Conservation (phyloP, 2,888 invertebrate genomes). For the Choreutis nemorana region DNA sequence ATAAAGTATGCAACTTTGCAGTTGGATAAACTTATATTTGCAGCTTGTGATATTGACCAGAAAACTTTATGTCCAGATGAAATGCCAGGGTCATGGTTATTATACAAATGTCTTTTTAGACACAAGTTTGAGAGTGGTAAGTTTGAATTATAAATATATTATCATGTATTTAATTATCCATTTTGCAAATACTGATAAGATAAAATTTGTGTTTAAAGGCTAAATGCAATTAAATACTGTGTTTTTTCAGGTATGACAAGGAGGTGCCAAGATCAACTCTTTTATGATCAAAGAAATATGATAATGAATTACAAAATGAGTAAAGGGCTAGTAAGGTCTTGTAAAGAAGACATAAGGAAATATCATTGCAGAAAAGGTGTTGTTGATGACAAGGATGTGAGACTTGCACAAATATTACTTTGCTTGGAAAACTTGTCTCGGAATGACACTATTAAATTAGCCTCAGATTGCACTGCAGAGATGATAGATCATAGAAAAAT, state of each 20-base stretch:
- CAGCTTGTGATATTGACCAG: slow-evolving; percentile 88
- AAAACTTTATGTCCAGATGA: slow-evolving; percentile 79
- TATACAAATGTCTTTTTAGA: slow-evolving; percentile 89
- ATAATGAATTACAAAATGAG: slow-evolving; percentile 91
- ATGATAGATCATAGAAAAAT: slow-evolving; percentile 90
- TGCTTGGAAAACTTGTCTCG: slow-evolving; percentile 85
- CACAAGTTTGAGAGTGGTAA: slow-evolving; percentile 78
- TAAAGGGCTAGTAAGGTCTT: slow-evolving; percentile 86
- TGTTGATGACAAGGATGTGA: slow-evolving; percentile 82
- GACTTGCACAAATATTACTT: slow-evolving; percentile 88
- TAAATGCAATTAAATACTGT: slow-evolving; percentile 7
- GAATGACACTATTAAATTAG: slow-evolving; percentile 77
- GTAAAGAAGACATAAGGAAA: slow-evolving; percentile 87
- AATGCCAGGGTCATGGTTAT: slow-evolving; percentile 78
- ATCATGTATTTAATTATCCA: slow-evolving; percentile 1
- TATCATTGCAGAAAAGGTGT: slow-evolving; percentile 86
- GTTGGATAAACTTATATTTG: slow-evolving; percentile 87
- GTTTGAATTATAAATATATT: slow-evolving; percentile 7
- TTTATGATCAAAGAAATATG: slow-evolving; percentile 86
- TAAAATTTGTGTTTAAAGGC: slow-evolving; percentile 1
- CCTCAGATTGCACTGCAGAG: slow-evolving; percentile 84
- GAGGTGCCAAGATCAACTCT: slow-evolving; percentile 83
- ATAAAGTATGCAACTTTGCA: slow-evolving; percentile 90
- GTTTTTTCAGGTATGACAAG: slow-evolving; percentile 61
- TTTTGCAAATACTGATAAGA: slow-evolving; percentile 3